Conservation (phyloP, 2,113 vertebrate species). For the Carlito syrichta region DNA sequence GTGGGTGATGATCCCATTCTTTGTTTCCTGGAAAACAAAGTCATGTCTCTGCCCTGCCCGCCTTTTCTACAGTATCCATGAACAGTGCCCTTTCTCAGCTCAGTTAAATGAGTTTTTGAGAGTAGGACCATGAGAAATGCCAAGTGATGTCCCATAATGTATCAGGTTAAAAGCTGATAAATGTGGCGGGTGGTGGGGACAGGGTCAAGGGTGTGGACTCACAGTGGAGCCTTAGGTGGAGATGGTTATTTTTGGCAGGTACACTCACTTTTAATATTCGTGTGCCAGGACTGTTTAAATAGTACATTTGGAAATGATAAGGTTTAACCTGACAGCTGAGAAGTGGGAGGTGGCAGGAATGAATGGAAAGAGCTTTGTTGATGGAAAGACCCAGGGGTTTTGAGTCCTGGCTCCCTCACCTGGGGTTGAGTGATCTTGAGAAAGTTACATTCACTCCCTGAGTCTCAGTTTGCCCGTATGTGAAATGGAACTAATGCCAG, state of each 20-base stretch:
- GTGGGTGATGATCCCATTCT: neutral
- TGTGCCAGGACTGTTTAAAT: neutral
- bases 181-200: neutral
- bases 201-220: neutral
- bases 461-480: neutral
- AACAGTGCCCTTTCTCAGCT: neutral
- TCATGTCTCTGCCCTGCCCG: neutral
- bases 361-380: neutral
- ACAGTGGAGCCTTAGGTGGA: neutral
- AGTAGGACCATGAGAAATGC: neutral
- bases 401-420: neutral
- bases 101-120: neutral
- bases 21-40: neutral
- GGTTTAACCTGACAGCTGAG: neutral
- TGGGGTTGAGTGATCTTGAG: no score
- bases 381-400: neutral
- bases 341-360: neutral
- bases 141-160: accelerated
- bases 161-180: neutral
- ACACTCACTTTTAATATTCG: neutral
- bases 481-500: neutral
- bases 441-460: neutral
- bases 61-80: neutral
- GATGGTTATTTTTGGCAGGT: neutral
- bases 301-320: neutral